Evolutionary conservation across 37 sponge, comb jelly and placozoan species (phyloP).

Genomic region (Ephydatia muelleri): DNA sequence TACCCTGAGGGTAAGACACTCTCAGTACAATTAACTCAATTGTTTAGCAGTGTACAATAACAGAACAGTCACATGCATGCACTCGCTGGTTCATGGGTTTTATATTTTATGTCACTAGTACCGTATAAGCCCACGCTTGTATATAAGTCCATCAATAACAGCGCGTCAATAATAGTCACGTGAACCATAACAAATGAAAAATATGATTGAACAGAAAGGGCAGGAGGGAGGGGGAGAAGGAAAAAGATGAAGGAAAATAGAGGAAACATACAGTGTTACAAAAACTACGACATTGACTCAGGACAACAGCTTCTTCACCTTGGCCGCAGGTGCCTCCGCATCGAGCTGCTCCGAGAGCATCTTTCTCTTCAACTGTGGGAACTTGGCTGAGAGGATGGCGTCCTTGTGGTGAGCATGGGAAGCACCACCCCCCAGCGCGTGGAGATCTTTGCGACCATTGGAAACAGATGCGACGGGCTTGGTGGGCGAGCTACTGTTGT

Average conservation of each 20-base stretch:
- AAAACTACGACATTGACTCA: not conserved
- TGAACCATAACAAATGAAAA: too few species aligned
- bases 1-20: too few species aligned
- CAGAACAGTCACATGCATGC: too few species aligned
- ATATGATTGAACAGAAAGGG: not conserved
- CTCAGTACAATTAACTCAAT: too few species aligned
- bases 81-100: too few species aligned
- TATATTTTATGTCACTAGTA: too few species aligned
- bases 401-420: slow-evolving; percentile 41
- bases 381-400: slow-evolving; percentile 68
- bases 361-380: slow-evolving; percentile 68
- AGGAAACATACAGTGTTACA: not conserved
- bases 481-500: not conserved
- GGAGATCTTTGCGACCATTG: not conserved
- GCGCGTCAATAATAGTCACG: too few species aligned
- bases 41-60: too few species aligned
- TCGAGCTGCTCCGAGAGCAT: not conserved
- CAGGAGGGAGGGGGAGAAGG: not conserved
- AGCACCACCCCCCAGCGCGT: not conserved
- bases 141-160: too few species aligned
- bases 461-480: not conserved
- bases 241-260: not conserved
- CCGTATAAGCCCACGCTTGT: too few species aligned
- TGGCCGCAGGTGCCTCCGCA: not conserved
- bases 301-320: not conserved